These are phyloP conservation scores for Pimephales promelas DNA, from an alignment of 2,113 vertebrate genomes.

Conservation along the genomic window DNA sequence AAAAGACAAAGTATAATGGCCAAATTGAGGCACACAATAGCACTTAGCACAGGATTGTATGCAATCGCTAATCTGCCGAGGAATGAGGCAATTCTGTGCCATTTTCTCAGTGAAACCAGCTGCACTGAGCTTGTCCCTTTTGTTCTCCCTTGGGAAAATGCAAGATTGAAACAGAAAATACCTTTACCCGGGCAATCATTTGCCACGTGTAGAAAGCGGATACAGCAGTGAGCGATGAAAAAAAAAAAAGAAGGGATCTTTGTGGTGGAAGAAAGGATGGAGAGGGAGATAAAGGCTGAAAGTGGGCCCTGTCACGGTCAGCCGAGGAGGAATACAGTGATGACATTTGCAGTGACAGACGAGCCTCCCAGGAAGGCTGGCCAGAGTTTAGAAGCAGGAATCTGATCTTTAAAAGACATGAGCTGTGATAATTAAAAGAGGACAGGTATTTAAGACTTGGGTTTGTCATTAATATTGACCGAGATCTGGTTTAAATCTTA, in stretches of 20 bases:
- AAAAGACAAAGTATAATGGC: constrained; percentile 99
- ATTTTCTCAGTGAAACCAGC: constrained; percentile 99
- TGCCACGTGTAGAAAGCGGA: constrained; percentile 97
- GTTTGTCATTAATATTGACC: constrained; percentile 85
- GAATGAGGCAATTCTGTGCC: constrained; percentile 99
- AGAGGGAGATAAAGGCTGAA: constrained; percentile 91
- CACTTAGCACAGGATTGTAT: constrained; percentile 97
- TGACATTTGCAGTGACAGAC: constrained; percentile 96
- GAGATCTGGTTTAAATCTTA: constrained; percentile 81
- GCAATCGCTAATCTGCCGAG: constrained; percentile 99
- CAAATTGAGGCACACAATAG: constrained; percentile 99
- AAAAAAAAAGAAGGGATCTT: constrained; percentile 85
- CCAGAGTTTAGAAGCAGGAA: constrained; percentile 85
- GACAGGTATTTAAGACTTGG: constrained; percentile 84
- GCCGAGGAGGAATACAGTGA: constrained; percentile 87
- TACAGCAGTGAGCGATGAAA: constrained; percentile 89
- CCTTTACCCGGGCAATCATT: constrained; percentile 95
- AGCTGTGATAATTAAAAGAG: constrained; percentile 89
- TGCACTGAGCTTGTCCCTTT: constrained; percentile 91
- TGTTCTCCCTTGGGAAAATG: constrained; percentile 97
- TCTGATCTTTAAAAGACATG: constrained; percentile 93
- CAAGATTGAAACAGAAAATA: constrained; percentile 99
- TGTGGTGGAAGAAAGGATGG: constrained; percentile 89
- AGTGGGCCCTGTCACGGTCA: constrained; percentile 85
- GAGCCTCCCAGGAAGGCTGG: constrained; percentile 84